Evolutionary conservation across 2,797 vertebrate genomes (phyloP).

Genomic region (Danio choprae): DNA sequence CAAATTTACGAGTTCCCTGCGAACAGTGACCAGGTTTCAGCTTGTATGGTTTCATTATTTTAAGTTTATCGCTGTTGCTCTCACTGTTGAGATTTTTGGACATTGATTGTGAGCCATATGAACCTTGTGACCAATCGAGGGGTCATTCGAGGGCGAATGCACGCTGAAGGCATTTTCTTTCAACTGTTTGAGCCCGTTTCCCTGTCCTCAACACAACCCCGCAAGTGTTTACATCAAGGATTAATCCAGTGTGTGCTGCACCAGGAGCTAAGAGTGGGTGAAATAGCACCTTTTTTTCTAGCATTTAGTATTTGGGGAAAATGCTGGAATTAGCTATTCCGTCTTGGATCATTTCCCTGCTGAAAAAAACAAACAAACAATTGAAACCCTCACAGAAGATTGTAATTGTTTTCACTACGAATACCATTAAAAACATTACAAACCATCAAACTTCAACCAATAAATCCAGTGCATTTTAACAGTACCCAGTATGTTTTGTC

Average conservation of each 20-base stretch:
- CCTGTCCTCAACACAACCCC: constrained; percentile 36
- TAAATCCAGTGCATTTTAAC: too few species aligned
- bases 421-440: too few species aligned
- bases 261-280: not conserved
- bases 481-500: too few species aligned
- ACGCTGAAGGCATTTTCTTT: constrained; percentile 28
- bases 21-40: not conserved
- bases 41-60: not conserved
- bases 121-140: constrained; percentile 14
- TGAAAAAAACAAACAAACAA: too few species aligned
- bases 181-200: constrained; percentile 24
- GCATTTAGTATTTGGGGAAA: not conserved
- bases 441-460: too few species aligned
- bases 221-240: constrained; percentile 27
- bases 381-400: too few species aligned
- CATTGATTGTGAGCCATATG: constrained; percentile 13
- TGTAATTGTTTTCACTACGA: too few species aligned
- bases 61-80: not conserved
- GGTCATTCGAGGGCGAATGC: constrained; percentile 28
- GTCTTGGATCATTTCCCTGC: not conserved
- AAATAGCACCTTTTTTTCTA: constrained; percentile 27
- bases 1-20: not conserved
- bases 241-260: constrained; percentile 45
- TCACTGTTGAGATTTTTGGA: not conserved
- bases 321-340: constrained; percentile 14